Evolutionary conservation across 2,888 invertebrate species (phyloP).

Genomic region (Tineola bisselliella): DNA sequence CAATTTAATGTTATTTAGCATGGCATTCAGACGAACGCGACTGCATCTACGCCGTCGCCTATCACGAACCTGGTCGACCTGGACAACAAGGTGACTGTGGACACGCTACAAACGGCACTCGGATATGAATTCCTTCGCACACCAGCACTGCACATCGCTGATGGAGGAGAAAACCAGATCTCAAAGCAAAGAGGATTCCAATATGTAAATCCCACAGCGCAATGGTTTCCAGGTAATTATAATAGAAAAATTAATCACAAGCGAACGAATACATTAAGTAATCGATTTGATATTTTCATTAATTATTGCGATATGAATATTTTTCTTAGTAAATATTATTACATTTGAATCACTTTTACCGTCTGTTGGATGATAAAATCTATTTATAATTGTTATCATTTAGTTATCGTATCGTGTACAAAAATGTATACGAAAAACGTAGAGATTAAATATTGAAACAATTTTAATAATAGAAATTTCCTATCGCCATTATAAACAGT

Average conservation of each 20-base stretch:
- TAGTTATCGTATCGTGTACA: no score
- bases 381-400: background rate
- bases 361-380: background rate
- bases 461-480: no score
- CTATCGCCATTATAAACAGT: no score
- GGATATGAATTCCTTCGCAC: conserved; percentile 87
- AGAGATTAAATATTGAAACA: no score
- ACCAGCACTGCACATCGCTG: conserved; percentile 71
- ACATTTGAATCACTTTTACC: background rate
- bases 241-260: no score
- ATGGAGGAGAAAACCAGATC: conserved; percentile 77
- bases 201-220: conserved; percentile 84
- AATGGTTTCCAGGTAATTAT: conserved; percentile 82
- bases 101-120: conserved; percentile 79
- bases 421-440: background rate
- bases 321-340: background rate
- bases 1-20: conserved; percentile 70
- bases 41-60: conserved; percentile 81
- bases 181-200: conserved; percentile 86
- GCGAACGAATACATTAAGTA: no score
- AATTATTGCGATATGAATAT: no score
- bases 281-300: no score
- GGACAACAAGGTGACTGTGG: conserved; percentile 75
- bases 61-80: conserved; percentile 85
- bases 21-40: conserved; percentile 86